phyloP scores from a whole-genome alignment of 1,140 invertebrate genomes.

The Pseudomyrmex concolor region DNA sequence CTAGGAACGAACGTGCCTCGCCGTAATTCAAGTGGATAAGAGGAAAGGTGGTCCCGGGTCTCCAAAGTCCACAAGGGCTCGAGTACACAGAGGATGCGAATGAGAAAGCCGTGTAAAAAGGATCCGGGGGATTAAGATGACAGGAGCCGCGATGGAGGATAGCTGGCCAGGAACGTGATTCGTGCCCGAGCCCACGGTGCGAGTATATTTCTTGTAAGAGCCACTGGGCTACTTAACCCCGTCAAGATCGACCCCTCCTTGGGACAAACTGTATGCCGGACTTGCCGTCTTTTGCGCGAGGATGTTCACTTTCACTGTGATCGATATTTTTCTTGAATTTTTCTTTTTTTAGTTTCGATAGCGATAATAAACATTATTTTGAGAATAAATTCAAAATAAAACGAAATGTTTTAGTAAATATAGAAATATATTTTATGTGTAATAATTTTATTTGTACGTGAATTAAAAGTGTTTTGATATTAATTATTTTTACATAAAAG shows the following conservation, averaged over 20 bases:
- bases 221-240: slow-evolving; percentile 66
- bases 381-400: too few species aligned
- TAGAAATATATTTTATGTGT: too few species aligned
- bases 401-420: too few species aligned
- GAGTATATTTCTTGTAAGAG: slow-evolving; percentile 69
- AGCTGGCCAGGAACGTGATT: slow-evolving; percentile 73
- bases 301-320: slow-evolving; percentile 42
- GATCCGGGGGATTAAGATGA: slow-evolving; percentile 79
- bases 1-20: slow-evolving; percentile 76
- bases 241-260: slow-evolving; percentile 65
- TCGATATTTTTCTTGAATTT: slow-evolving; percentile 10
- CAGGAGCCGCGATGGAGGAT: slow-evolving; percentile 69
- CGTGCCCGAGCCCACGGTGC: slow-evolving; percentile 63
- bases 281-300: slow-evolving; percentile 65
- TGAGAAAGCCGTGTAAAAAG: slow-evolving; percentile 78
- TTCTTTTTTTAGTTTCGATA: background rate
- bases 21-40: slow-evolving; percentile 81
- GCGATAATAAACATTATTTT: too few species aligned
- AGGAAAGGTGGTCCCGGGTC: slow-evolving; percentile 69
- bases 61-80: slow-evolving; percentile 71
- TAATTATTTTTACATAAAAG: too few species aligned
- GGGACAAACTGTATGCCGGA: slow-evolving; percentile 67
- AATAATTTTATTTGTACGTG: too few species aligned
- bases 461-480: too few species aligned
- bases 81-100: slow-evolving; percentile 72